phyloP scores from a whole-genome alignment of 2,888 invertebrate genomes.

The Hoplodrina blanda region DNA sequence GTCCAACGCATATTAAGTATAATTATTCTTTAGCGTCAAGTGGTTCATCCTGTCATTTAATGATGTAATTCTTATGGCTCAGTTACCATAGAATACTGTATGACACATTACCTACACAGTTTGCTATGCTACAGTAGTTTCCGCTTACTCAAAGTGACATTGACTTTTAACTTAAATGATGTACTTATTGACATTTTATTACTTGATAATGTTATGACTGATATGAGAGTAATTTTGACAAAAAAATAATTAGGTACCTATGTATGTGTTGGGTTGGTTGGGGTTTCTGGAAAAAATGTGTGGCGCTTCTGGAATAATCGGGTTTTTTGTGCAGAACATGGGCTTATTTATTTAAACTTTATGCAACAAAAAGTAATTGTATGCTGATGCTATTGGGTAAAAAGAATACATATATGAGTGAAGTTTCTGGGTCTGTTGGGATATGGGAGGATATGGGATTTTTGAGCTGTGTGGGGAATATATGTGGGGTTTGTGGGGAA shows the following conservation, averaged over 20 bases:
- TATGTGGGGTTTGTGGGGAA: not conserved
- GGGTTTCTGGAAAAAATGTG: not conserved
- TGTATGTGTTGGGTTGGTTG: not conserved
- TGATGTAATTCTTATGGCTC: conserved; percentile 22
- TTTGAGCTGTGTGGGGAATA: no score
- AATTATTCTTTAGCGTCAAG: conserved; percentile 16
- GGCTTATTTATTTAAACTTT: no score
- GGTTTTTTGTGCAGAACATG: no score
- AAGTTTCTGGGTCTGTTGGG: no score
- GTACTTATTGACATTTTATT: not conserved
- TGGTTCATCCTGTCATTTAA: conserved; percentile 41
- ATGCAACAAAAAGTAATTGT: no score
- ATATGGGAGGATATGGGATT: not conserved
- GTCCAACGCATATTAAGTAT: not conserved
- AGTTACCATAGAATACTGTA: conserved; percentile 18
- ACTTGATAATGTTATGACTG: no score
- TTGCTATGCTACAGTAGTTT: conserved; percentile 12
- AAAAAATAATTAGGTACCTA: no score
- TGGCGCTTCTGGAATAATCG: not conserved
- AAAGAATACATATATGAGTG: no score
- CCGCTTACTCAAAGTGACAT: conserved; percentile 16
- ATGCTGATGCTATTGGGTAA: no score
- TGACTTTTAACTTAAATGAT: conserved; percentile 3
- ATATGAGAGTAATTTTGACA: no score
- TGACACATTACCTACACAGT: conserved; percentile 2